Percentiles rank a stretch among this genome's conserved stretches.
These are phyloP conservation scores for Drosophila testacea DNA, from an alignment of 2,888 invertebrate species.

Conservation along the genomic window DNA sequence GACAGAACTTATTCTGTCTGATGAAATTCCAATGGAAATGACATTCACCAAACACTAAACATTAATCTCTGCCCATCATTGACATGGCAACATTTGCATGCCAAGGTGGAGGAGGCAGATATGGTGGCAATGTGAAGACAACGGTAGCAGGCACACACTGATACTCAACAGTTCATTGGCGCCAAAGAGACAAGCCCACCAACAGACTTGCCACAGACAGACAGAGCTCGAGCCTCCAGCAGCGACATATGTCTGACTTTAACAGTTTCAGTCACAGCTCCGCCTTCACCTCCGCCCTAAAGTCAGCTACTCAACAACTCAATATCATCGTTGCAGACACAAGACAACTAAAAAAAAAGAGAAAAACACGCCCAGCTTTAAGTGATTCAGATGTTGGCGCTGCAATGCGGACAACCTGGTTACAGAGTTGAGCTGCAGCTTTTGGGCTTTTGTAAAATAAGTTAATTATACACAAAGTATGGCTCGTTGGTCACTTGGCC, in stretches of 20 bases:
- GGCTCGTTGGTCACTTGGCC: slow-evolving; percentile 40
- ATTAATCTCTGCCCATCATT: slow-evolving; percentile 46
- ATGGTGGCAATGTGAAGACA: slow-evolving; percentile 6
- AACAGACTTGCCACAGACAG: slow-evolving; percentile 51
- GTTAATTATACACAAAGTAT: slow-evolving; percentile 40
- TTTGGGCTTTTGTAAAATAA: slow-evolving; percentile 35
- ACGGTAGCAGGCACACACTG: slow-evolving; percentile 32
- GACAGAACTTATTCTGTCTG: slow-evolving; percentile 59
- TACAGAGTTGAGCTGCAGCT: slow-evolving; percentile 34
- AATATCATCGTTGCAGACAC: slow-evolving; percentile 40
- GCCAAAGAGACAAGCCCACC: slow-evolving; percentile 71
- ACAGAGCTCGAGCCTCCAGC: slow-evolving; percentile 30
- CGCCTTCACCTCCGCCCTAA: slow-evolving; percentile 1
- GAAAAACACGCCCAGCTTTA: slow-evolving; percentile 36
- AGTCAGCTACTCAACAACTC: slow-evolving; percentile 33
- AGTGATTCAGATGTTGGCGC: slow-evolving; percentile 44
- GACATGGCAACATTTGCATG: slow-evolving; percentile 38
- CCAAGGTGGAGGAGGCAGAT: background rate
- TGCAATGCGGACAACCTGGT: slow-evolving; percentile 24
- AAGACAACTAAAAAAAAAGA: background rate
- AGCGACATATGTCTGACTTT: slow-evolving; percentile 1
- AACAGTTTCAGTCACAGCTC: slow-evolving; percentile 11
- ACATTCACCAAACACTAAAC: slow-evolving; percentile 28
- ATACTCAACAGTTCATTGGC: slow-evolving; percentile 67
- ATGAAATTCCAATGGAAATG: slow-evolving; percentile 49